Base-by-base conservation (phyloP, 2,797 vertebrate species). In the Scarus forsteni region DNA sequence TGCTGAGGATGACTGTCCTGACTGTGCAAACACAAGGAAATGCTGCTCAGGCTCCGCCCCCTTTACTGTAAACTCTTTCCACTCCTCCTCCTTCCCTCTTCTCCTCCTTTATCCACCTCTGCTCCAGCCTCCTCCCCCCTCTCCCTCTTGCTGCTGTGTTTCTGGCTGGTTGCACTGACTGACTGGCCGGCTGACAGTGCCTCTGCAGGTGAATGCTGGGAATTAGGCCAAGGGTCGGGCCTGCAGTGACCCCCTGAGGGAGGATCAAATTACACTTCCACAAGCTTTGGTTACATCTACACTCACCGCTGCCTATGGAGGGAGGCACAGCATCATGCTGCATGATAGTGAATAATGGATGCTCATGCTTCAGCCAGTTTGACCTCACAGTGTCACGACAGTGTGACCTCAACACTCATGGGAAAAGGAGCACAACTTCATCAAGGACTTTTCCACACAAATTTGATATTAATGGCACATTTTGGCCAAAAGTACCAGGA, bases 121-220 rank as follows among this genome's bases (percentile, higher is more conserved):
- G 52, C 53, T 56, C 60, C 27, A 0, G 13, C 61, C 53, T 35
- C 63, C 74, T 16, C 66, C 59, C 38, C 49, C 35, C 27, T 52
- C 15, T 16, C 39, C 43, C 53, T 69, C 19, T 50, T 55, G 40
- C 59, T 77, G 67, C 75, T 71, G 58, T 73, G 53, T 70, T 53
- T 34, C 15, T 53, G 53, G 50, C 72, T 67, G 36, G 11, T 36
- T 50, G 68, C 69, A 64, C 9, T 27, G 16, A 14, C 50, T 35
- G 27, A 0, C 69, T 55, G 64, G 55, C 64, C 63, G 72, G 72
- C 56, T 85, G 85, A 79, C 71, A 83, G 67, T 87, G 75, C 84
- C 83, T 86, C 86, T 92, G 91, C 89, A 93, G 91, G 92, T 93
- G 90, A 90, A 91, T 77, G 70, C 78, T 88, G 86, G 81, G 84